These are phyloP conservation scores for Bombus cullumanus DNA, from an alignment of 1,140 invertebrate genomes.

Conservation along the genomic window DNA sequence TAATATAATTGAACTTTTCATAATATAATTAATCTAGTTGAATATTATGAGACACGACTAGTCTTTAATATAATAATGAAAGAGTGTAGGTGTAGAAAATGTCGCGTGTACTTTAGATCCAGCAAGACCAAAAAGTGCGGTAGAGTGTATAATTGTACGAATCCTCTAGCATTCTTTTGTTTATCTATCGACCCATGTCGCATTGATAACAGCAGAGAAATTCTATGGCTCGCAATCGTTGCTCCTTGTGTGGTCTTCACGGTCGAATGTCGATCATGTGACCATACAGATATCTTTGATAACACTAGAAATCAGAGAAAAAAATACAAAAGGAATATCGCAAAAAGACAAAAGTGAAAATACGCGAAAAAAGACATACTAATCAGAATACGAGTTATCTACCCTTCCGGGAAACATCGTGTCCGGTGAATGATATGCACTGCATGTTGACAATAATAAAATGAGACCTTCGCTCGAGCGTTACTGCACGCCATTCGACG, in stretches of 20 bases:
- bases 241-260: background rate
- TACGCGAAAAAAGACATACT: constrained; percentile 11
- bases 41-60: too few species aligned
- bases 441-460: background rate
- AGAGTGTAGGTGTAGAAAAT: too few species aligned
- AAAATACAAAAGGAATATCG: background rate
- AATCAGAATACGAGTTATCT: constrained; percentile 55
- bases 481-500: background rate
- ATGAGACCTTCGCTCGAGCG: background rate
- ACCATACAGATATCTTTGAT: background rate
- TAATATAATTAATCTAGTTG: too few species aligned
- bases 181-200: background rate
- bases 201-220: background rate
- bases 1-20: too few species aligned
- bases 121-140: background rate
- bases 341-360: background rate
- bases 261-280: background rate
- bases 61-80: too few species aligned
- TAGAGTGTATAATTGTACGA: background rate
- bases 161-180: background rate
- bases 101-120: too few species aligned
- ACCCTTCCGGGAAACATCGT: constrained; percentile 58
- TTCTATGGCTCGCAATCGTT: background rate
- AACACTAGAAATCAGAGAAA: background rate
- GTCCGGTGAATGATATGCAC: constrained; percentile 48